Percentiles rank a stretch among this genome's conserved stretches.
Conservation (phyloP, 2,888 invertebrate genomes). For the Isotomurus palustris region DNA sequence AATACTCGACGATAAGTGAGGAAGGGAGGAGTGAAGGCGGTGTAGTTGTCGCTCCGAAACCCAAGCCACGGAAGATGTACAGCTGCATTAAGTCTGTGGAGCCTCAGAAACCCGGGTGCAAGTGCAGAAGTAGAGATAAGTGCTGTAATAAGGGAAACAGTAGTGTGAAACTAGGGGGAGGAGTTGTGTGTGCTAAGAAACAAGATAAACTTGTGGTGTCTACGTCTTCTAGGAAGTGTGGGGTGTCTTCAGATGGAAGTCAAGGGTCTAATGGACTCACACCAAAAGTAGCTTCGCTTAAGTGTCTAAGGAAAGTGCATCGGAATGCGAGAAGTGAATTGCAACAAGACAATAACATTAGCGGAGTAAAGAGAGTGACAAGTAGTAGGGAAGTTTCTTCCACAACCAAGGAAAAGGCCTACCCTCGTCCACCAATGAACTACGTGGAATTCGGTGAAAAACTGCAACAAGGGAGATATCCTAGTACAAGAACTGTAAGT, state of each 20-base stretch:
- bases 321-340: conserved; percentile 29
- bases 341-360: background rate
- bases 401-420: conserved; percentile 12
- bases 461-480: conserved; percentile 42
- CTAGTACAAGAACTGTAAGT: conserved; percentile 59
- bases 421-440: conserved; percentile 25
- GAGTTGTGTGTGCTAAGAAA: too few relatives aligned
- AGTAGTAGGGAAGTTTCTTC: background rate
- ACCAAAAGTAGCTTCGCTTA: conserved; percentile 44
- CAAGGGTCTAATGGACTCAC: conserved; percentile 38
- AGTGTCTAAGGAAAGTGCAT: conserved; percentile 35
- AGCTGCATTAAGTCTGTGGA: conserved; percentile 34
- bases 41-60: conserved; percentile 23
- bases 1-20: conserved; percentile 37
- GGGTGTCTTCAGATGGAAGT: conserved; percentile 19
- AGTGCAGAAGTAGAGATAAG: conserved; percentile 36
- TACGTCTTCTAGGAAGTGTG: conserved; percentile 24
- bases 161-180: conserved; percentile 8
- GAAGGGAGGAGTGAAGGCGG: conserved; percentile 10
- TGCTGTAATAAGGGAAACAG: conserved; percentile 17
- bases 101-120: conserved; percentile 32
- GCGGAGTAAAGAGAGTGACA: background rate
- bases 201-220: background rate
- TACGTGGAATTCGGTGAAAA: conserved; percentile 45
- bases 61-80: conserved; percentile 24